Evolutionary conservation across 2,113 vertebrate genomes (phyloP), one percentile per base, ranked within the genome.

Genomic region (Callithrix jacchus): DNA sequence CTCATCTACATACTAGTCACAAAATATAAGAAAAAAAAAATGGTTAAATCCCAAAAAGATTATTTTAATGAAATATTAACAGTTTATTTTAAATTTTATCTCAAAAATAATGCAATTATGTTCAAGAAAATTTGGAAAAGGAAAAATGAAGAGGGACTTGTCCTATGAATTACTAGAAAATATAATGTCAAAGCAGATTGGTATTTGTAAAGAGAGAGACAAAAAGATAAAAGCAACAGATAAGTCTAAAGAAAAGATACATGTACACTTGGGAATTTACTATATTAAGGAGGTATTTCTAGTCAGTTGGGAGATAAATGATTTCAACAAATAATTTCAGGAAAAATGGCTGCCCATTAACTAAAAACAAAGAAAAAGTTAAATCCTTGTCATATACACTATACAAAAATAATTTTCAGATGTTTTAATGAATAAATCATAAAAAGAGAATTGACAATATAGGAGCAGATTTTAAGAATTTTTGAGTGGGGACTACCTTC

Each of bases 371-470:
- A 73, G 8, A 89, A 84, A 74, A 61, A 81, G 90, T 11, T 61
- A 92, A 94, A 54, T 18, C 8, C 45, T 20, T 80, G 76, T n/a
- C 4, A 93, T 92, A 71, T 37, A 68, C 8, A 70, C 77, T 42
- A 23, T 35, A 73, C 10, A 95, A 54, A 96, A 96, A 88, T 37
- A 71, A 89, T 21, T 88, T 88, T 74, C 20, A 93, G 87, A 80
- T 54, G 3, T 91, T 94, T 93, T 54, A 91, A 88, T 58, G 40
- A 96, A 7, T n/a, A 87, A 87, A 87, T 3, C 27, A 61, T 89
- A 56, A 89, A 89, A 90, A n/a, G 89, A 73, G 12, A 87, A 95
- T 27, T 85, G 92, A 77, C 1, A 77, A 58, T 20, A 73, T 0
- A 89, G 61, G 12, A 92, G 85, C 90, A 64, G 8, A 70, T 21